phyloP scores from a whole-genome alignment of 2,888 invertebrate genomes.

The Dendrolimus houi region DNA sequence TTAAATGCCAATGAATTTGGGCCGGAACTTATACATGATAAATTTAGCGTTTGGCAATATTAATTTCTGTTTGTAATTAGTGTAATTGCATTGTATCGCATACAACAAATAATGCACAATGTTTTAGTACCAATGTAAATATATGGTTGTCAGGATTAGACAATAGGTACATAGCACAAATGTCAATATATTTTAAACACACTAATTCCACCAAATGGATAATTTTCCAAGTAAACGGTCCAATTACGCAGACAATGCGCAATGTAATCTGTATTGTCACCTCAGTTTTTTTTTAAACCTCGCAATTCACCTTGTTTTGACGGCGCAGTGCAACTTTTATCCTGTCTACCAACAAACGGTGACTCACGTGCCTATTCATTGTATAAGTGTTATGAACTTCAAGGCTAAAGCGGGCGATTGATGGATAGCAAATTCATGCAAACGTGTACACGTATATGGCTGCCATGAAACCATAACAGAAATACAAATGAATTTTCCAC shows the following conservation, averaged over 20 bases:
- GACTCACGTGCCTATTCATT: constrained; percentile 25
- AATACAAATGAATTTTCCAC: not conserved
- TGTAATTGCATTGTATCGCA: too few species aligned
- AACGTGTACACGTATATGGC: constrained; percentile 1
- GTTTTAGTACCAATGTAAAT: too few species aligned
- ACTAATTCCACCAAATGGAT: not conserved
- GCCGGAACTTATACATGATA: too few species aligned
- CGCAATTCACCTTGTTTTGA: constrained; percentile 31
- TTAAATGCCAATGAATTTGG: too few species aligned
- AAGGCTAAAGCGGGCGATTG: constrained; percentile 29
- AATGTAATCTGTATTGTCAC: constrained; percentile 8
- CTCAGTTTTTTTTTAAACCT: constrained; percentile 11
- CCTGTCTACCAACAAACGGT: constrained; percentile 29
- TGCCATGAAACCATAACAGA: not conserved
- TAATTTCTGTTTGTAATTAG: too few species aligned
- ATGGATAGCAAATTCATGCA: constrained; percentile 14
- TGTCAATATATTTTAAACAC: not conserved
- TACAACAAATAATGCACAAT: too few species aligned
- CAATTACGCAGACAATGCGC: constrained; percentile 13
- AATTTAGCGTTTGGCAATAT: too few species aligned
- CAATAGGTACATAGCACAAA: not conserved
- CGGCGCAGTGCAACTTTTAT: constrained; percentile 27
- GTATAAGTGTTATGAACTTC: constrained; percentile 22
- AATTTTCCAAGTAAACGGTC: constrained; percentile 7
- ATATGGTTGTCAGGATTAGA: not conserved